Evolutionary conservation across 1,140 invertebrate genomes (phyloP), one percentile per base, ranked within the genome.

Genomic region (Halesus radiatus): DNA sequence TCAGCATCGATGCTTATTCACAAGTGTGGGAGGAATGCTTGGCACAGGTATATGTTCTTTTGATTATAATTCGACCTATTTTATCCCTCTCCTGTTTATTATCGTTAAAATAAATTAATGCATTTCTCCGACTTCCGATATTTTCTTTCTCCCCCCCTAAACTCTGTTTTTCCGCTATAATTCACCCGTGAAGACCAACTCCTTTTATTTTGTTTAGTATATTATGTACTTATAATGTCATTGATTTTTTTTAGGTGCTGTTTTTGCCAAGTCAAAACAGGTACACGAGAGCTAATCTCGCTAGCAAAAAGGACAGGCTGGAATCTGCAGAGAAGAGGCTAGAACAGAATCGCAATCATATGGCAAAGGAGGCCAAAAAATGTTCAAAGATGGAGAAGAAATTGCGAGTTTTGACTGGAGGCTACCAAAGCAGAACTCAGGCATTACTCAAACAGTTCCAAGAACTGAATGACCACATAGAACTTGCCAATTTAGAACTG

Each of bases 381-480:
- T 98, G 98, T 66, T 96, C 96, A 0, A 99, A 99, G 90, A 94
- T 99, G 90, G 98, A 99, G 88, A 99, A 99, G 87, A 99, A 99
- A 90, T 89, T 99, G 1, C 96, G 98, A 90, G 95, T 99, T 72
- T 90, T 99, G 1, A 96, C 98, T 16, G 98, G 88, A 78, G 88
- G 88, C 32, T 90, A 89, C 76, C 88, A 89, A 83, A 90, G 88
- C 85, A 94, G 93, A 91, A 94, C 96, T 2, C 96, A 98, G 85
- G 94, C 93, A 8, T 88, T 98, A n/a, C 92, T 96, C 0, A 99
- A 99, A 88, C 97, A 98, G 85, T 90, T 97, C 7, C 93, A 95
- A 81, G 97, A 99, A 83, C 87, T 96, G 4, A 93, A 94, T 83
- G 96, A 98, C 72, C 96, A 98, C 86, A 94, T 97, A 53, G 97